Percentiles rank a stretch among this genome's conserved stretches.
Conservation (phyloP, 2,888 invertebrate genomes). For the Cheilosia grossa region DNA sequence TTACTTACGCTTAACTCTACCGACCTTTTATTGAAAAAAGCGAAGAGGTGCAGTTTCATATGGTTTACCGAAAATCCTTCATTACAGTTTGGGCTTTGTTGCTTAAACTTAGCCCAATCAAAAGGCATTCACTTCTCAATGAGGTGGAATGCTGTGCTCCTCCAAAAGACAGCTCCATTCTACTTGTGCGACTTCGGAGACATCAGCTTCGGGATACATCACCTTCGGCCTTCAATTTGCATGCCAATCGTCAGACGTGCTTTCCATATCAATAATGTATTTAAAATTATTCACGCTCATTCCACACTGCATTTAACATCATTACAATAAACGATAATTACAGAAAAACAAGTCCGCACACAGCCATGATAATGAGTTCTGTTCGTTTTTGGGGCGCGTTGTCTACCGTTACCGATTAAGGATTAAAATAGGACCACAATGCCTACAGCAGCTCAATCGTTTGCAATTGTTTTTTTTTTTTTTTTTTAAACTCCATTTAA, state of each 20-base stretch:
- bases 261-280: neutral
- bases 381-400: conserved; percentile 15
- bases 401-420: conserved; percentile 27
- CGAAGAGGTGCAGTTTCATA: no score
- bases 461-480: neutral
- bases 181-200: no score
- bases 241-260: neutral
- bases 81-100: no score
- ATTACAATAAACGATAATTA: conserved; percentile 41
- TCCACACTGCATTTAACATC: conserved; percentile 32
- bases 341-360: conserved; percentile 33
- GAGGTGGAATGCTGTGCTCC: no score
- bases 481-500: conserved; percentile 2
- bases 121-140: no score
- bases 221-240: conserved; percentile 2
- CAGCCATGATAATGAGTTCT: conserved; percentile 28
- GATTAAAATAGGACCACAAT: conserved; percentile 58
- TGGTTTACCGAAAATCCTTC: no score
- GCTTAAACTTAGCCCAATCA: no score
- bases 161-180: no score
- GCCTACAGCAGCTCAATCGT: conserved; percentile 28
- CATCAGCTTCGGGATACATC: neutral
- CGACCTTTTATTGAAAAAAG: no score
- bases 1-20: no score
- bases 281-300: conserved; percentile 18